Evolutionary conservation across 2,888 invertebrate genomes (phyloP).

Genomic region (Dorcus parallelipipedus): DNA sequence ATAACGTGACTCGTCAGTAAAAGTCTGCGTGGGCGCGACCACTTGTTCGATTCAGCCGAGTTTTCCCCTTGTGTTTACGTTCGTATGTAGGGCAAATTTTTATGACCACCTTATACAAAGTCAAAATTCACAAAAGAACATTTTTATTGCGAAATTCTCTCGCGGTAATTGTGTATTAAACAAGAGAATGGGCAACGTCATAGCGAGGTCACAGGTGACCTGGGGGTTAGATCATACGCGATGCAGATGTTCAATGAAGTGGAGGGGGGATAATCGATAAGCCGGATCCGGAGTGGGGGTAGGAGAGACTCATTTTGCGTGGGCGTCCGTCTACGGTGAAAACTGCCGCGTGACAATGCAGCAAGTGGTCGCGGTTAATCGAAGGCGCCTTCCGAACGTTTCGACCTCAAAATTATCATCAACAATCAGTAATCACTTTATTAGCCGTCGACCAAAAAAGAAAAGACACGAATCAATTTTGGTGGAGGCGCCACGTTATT

Average conservation of each 20-base stretch:
- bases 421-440: no score
- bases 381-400: no score
- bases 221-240: conserved; percentile 26
- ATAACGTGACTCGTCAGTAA: conserved; percentile 9
- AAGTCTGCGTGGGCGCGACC: conserved; percentile 34
- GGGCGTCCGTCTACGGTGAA: conserved; percentile 41
- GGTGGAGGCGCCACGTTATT: no score
- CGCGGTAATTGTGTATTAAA: neutral
- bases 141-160: no score
- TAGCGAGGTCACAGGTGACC: conserved; percentile 32
- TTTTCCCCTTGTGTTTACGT: no score
- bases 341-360: conserved; percentile 33
- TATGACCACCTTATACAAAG: no score
- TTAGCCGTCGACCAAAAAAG: no score
- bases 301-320: conserved; percentile 44
- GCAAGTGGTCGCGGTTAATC: conserved; percentile 28
- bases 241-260: conserved; percentile 43
- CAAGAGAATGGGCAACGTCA: neutral
- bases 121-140: no score
- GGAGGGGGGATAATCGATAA: conserved; percentile 24
- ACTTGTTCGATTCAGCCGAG: conserved; percentile 26
- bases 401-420: no score
- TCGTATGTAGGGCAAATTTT: no score
- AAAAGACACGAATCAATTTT: no score
- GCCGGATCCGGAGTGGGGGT: conserved; percentile 27